Conservation (phyloP, 2,888 invertebrate genomes). For the Morinoia aosen region DNA sequence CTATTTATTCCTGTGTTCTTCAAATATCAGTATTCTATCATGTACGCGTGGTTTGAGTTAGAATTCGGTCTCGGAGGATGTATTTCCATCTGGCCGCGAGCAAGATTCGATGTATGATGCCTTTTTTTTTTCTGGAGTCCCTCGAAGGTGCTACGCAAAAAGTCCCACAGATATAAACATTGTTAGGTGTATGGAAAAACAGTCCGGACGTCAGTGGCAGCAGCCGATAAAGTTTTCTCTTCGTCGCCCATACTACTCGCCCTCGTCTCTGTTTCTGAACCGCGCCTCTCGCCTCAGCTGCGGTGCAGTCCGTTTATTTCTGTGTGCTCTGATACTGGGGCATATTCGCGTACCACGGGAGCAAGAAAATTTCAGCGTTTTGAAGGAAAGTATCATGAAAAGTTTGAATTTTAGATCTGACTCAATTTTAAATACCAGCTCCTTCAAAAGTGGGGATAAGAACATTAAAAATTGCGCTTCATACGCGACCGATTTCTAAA, state of each 20-base stretch:
- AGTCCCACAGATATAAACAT: constrained; percentile 48
- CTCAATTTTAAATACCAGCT: no score
- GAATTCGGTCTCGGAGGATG: not conserved
- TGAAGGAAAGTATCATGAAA: not conserved
- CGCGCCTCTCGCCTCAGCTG: not conserved
- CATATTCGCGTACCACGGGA: not conserved
- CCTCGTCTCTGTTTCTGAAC: not conserved
- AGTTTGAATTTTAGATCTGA: not conserved
- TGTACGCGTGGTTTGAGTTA: not conserved
- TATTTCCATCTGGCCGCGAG: constrained; percentile 18
- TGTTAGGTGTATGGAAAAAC: constrained; percentile 53
- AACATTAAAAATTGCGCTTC: no score
- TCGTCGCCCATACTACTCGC: not conserved
- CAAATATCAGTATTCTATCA: not conserved
- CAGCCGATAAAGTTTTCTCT: constrained; percentile 24
- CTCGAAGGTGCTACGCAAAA: constrained; percentile 48
- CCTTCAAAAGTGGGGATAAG: no score
- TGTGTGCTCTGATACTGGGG: not conserved
- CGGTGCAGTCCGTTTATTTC: not conserved
- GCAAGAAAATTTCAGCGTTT: not conserved
- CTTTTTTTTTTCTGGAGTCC: constrained; percentile 31
- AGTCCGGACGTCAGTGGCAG: constrained; percentile 50
- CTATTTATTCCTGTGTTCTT: not conserved
- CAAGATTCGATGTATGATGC: constrained; percentile 49
- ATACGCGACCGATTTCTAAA: no score